These are phyloP conservation scores for Menura novaehollandiae DNA, from an alignment of 2,113 vertebrate genomes.

Conservation along the genomic window DNA sequence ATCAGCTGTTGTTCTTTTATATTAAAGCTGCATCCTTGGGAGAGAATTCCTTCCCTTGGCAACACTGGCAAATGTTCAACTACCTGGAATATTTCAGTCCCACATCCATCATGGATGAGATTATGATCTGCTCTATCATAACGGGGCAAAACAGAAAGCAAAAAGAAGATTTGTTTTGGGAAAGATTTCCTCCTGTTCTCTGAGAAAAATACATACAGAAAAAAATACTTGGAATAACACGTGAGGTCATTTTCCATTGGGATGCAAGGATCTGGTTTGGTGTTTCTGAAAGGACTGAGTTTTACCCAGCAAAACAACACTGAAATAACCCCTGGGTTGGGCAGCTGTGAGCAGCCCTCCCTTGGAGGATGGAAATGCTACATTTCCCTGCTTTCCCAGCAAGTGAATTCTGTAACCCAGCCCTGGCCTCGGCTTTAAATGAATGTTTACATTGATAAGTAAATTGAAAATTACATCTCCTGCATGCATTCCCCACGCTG, in stretches of 20 bases:
- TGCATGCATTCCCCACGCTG: neutral
- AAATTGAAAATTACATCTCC: conserved; percentile 45
- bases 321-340: neutral
- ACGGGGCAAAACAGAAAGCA: neutral
- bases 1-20: conserved; percentile 39
- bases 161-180: neutral
- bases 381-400: neutral
- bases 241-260: neutral
- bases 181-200: neutral
- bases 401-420: neutral
- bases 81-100: conserved; percentile 21
- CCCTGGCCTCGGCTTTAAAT: neutral
- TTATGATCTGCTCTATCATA: neutral
- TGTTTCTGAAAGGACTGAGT: fast-evolving
- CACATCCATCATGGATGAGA: conserved; percentile 45
- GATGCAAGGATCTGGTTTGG: neutral
- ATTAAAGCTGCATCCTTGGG: conserved; percentile 29
- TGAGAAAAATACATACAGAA: neutral
- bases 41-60: conserved; percentile 9
- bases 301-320: neutral
- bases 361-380: neutral
- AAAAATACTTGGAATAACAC: neutral
- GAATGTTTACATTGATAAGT: conserved; percentile 36
- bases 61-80: neutral
- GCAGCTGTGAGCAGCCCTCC: neutral